These are phyloP conservation scores for Glaucopsyche alexis DNA, from an alignment of 2,888 invertebrate genomes.

Conservation along the genomic window DNA sequence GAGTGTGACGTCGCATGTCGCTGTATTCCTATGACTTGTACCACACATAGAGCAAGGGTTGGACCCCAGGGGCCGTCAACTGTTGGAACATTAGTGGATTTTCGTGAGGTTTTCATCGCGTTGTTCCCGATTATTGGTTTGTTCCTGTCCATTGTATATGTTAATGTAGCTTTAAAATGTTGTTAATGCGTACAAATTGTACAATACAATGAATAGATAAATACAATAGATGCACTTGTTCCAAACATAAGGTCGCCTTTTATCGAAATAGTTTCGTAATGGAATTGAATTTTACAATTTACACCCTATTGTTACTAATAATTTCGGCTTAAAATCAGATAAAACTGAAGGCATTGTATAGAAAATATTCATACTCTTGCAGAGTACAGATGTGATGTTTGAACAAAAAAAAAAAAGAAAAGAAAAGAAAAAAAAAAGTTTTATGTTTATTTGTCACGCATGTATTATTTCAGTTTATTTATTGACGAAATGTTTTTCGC, in stretches of 20 bases:
- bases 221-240: neutral
- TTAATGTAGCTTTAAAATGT: neutral
- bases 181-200: neutral
- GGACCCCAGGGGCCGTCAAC: conserved; percentile 9
- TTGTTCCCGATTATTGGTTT: neutral
- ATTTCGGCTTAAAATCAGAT: neutral
- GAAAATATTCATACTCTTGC: too few relatives aligned
- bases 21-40: neutral
- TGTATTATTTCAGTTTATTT: too few relatives aligned
- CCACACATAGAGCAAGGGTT: neutral
- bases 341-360: too few relatives aligned
- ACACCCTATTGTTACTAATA: neutral
- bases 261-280: neutral
- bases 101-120: conserved; percentile 1
- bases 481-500: too few relatives aligned
- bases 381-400: too few relatives aligned
- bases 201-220: neutral
- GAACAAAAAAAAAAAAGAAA: too few relatives aligned
- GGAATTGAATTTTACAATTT: too few relatives aligned
- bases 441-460: too few relatives aligned
- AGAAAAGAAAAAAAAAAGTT: too few relatives aligned
- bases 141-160: neutral
- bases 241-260: neutral
- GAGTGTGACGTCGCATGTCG: too few relatives aligned
- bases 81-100: conserved; percentile 8